A percentile compares a stretch with the other conserved stretches of the same genome.
phyloP scores from a whole-genome alignment of 2,797 vertebrate genomes.

The Vipera latastei region DNA sequence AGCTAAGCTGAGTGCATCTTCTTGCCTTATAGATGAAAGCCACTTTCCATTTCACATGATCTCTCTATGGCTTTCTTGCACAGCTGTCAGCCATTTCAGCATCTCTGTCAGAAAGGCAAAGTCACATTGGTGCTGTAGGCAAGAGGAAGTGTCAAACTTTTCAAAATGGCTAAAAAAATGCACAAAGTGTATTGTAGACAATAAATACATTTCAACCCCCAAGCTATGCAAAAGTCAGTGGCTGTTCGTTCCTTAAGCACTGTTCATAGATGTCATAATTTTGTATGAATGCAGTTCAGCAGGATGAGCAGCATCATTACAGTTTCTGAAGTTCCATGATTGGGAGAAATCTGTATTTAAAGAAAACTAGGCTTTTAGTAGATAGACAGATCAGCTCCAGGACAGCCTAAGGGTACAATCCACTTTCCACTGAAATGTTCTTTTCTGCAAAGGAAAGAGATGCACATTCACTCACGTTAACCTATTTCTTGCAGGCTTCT shows the following conservation, averaged over 20 bases:
- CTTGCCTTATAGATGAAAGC: slow-evolving; percentile 49
- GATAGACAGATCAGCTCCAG: not conserved
- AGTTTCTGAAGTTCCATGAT: slow-evolving; percentile 2
- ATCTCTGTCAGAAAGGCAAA: slow-evolving; percentile 28
- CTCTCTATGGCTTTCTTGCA: slow-evolving; percentile 34
- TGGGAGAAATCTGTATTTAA: not conserved
- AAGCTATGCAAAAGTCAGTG: not conserved
- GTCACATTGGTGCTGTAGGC: not conserved
- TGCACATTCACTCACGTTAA: not conserved
- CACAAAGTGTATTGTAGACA: not conserved
- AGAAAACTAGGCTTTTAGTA: not conserved
- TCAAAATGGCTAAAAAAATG: slow-evolving; percentile 16
- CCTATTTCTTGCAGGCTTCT: not conserved
- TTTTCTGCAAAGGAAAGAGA: not conserved
- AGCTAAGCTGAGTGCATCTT: slow-evolving; percentile 39
- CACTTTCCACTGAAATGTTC: not conserved
- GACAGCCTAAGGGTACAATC: not conserved
- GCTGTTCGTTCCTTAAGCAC: not conserved
- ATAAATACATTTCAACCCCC: slow-evolving; percentile 5
- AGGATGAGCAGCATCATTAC: not conserved
- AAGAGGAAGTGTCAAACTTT: not conserved
- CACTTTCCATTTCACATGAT: slow-evolving; percentile 21
- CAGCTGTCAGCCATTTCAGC: slow-evolving; percentile 45
- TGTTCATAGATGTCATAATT: slow-evolving; percentile 18
- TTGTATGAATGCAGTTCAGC: slow-evolving; percentile 8